phyloP scores from a whole-genome alignment of 2,888 invertebrate species.

The Plagiodera versicolora region DNA sequence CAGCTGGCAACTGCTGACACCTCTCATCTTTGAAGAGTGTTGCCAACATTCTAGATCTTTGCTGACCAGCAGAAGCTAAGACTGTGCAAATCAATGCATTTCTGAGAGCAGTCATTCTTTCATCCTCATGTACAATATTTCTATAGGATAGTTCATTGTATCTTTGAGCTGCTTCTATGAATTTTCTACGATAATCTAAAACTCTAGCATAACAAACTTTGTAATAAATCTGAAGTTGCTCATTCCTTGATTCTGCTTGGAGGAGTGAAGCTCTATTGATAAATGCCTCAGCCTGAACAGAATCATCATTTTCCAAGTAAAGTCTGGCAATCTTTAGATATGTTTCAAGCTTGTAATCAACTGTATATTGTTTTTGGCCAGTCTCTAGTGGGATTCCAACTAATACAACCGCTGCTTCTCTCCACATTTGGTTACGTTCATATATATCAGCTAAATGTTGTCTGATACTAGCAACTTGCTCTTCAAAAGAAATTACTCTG shows the following conservation, averaged over 20 bases:
- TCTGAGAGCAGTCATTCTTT: slow-evolving; percentile 90
- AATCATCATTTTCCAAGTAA: slow-evolving; percentile 94
- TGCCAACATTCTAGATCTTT: slow-evolving; percentile 94
- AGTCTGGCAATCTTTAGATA: slow-evolving; percentile 95
- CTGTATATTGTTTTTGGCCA: slow-evolving; percentile 96
- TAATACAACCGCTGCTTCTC: slow-evolving; percentile 92
- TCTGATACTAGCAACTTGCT: slow-evolving; percentile 92
- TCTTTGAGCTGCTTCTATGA: slow-evolving; percentile 81
- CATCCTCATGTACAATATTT: slow-evolving; percentile 78
- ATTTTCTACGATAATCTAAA: slow-evolving; percentile 91
- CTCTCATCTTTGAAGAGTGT: slow-evolving; percentile 98
- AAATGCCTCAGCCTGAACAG: slow-evolving; percentile 94
- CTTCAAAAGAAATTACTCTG: slow-evolving; percentile 97
- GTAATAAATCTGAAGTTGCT: slow-evolving; percentile 92
- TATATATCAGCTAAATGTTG: slow-evolving; percentile 95
- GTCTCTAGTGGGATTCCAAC: slow-evolving; percentile 97
- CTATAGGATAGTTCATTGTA: slow-evolving; percentile 91
- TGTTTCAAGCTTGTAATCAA: slow-evolving; percentile 95
- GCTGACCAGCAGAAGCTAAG: slow-evolving; percentile 95
- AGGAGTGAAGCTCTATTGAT: slow-evolving; percentile 94
- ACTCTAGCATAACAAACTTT: slow-evolving; percentile 98
- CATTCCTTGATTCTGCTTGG: slow-evolving; percentile 90
- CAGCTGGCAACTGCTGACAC: slow-evolving; percentile 93
- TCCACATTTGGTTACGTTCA: slow-evolving; percentile 92
- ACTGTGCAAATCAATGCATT: slow-evolving; percentile 96